Evolutionary conservation across 2,113 vertebrate species (phyloP).

Genomic region (Menura novaehollandiae): DNA sequence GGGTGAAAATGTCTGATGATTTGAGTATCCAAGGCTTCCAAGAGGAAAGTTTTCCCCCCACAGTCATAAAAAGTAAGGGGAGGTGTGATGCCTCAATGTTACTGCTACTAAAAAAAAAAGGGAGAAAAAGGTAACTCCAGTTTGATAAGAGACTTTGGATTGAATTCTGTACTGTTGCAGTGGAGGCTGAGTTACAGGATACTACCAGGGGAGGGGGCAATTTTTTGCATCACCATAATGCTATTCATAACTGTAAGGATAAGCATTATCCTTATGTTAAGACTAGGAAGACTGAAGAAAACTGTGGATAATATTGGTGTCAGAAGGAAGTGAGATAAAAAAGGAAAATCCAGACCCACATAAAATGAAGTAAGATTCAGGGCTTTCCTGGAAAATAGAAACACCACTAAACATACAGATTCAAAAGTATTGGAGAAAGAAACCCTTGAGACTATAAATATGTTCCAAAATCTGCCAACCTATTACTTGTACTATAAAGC

Average conservation of each 20-base stretch:
- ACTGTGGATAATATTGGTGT: accelerated
- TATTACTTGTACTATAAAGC: background rate
- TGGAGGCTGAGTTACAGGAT: background rate
- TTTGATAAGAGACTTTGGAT: background rate
- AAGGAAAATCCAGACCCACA: background rate
- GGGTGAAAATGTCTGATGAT: background rate
- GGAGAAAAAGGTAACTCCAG: background rate
- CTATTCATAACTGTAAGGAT: background rate
- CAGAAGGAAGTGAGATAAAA: background rate
- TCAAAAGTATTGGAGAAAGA: background rate
- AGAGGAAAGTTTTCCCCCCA: background rate
- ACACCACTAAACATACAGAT: background rate
- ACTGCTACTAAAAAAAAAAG: background rate
- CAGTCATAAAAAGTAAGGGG: background rate
- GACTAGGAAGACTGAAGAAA: background rate
- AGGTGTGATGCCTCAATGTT: background rate
- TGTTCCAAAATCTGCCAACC: background rate
- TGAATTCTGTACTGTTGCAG: background rate
- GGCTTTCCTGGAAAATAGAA: background rate
- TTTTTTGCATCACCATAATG: background rate
- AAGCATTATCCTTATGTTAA: background rate
- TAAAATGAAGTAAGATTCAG: background rate
- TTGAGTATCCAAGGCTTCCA: background rate
- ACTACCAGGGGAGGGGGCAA: background rate
- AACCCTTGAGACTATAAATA: background rate